Percentiles rank a stretch among this genome's conserved stretches.
Conservation (phyloP, 1,140 invertebrate genomes). For the Drosophila erecta region DNA sequence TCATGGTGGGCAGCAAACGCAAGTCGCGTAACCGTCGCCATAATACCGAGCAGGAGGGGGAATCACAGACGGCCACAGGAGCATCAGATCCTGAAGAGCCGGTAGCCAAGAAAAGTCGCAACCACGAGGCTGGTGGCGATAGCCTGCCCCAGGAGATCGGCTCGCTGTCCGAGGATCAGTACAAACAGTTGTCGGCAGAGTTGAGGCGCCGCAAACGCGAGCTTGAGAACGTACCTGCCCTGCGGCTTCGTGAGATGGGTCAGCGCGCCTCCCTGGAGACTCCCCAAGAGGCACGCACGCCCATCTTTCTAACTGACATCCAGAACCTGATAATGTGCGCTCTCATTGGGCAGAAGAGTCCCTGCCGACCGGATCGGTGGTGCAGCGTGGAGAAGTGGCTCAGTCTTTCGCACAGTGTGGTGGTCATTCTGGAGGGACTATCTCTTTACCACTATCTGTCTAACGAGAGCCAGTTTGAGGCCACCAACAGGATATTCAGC, state of each 20-base stretch:
- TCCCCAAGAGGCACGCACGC: slow-evolving; percentile 87
- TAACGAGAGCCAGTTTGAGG: slow-evolving; percentile 87
- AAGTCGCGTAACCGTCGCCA: slow-evolving; percentile 59
- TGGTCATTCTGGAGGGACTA: slow-evolving; percentile 91
- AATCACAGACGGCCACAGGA: background rate
- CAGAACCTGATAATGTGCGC: slow-evolving; percentile 93
- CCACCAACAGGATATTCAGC: slow-evolving; percentile 87
- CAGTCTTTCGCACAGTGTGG: slow-evolving; percentile 89
- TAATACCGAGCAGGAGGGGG: slow-evolving; percentile 19
- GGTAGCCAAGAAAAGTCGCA: slow-evolving; percentile 38
- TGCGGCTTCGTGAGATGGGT: slow-evolving; percentile 87
- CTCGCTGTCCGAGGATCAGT: slow-evolving; percentile 85
- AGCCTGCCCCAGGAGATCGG: slow-evolving; percentile 36
- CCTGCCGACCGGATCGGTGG: slow-evolving; percentile 90
- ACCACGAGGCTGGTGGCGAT: slow-evolving; percentile 49
- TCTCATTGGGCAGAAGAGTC: slow-evolving; percentile 89
- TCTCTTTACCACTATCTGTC: slow-evolving; percentile 89
- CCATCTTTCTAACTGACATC: slow-evolving; percentile 92
- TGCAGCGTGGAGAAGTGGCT: slow-evolving; percentile 91
- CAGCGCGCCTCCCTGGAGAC: slow-evolving; percentile 86
- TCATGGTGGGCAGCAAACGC: slow-evolving; percentile 59
- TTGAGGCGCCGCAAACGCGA: slow-evolving; percentile 86
- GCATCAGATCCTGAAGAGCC: slow-evolving; percentile 21
- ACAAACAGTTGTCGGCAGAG: slow-evolving; percentile 86
- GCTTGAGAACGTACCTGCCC: slow-evolving; percentile 86